Conservation (phyloP, 2,888 invertebrate species). For the Clitarchus hookeri region DNA sequence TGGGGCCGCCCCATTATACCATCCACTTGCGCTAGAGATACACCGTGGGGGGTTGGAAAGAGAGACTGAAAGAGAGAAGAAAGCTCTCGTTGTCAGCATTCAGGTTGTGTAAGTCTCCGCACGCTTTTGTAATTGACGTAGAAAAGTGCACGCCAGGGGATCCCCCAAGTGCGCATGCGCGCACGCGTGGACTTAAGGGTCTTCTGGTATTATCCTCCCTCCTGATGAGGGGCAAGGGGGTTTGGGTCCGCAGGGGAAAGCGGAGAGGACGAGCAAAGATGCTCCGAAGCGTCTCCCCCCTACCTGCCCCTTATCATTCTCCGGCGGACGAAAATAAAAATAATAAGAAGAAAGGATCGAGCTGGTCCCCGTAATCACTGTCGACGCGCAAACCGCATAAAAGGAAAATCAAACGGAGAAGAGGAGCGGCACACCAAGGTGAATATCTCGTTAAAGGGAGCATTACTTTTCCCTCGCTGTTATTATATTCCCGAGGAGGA, state of each 20-base stretch:
- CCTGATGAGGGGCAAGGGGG: neutral
- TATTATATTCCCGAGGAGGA: neutral
- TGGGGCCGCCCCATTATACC: constrained; percentile 32
- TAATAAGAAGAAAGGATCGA: neutral
- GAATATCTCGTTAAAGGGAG: constrained; percentile 1
- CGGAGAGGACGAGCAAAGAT: constrained; percentile 10
- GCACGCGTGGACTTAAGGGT: constrained; percentile 28
- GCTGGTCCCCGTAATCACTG: neutral
- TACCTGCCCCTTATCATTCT: neutral
- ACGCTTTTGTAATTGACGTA: constrained; percentile 38
- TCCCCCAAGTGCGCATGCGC: constrained; percentile 18
- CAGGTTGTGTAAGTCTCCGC: constrained; percentile 27
- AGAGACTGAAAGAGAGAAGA: neutral
- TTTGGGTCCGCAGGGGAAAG: neutral
- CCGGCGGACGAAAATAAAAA: neutral
- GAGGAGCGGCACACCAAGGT: neutral
- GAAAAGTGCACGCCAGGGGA: constrained; percentile 37
- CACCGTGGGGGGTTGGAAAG: neutral
- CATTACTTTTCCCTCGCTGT: neutral
- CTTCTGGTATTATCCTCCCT: neutral
- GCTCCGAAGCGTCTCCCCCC: neutral
- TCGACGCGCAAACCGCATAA: neutral
- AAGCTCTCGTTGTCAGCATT: constrained; percentile 5
- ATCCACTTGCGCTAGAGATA: constrained; percentile 18
- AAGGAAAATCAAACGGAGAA: constrained; percentile 1